Conservation (phyloP, 2,797 vertebrate species). For the Martes flavigula region DNA sequence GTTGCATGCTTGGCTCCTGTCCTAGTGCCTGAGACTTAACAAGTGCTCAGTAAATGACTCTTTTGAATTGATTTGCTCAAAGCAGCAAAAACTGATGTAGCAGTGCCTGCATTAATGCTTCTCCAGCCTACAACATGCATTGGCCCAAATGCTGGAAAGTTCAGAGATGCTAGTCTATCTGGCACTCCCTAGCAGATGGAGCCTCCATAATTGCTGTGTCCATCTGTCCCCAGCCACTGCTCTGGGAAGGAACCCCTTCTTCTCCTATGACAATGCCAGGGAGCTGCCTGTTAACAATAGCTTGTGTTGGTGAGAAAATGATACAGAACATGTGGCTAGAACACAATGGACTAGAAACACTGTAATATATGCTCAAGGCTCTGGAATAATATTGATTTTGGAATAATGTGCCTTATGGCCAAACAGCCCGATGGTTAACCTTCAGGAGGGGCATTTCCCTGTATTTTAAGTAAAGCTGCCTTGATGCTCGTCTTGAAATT, state of each 20-base stretch:
- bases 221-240: neutral
- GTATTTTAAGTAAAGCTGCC: neutral
- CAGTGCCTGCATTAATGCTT: neutral
- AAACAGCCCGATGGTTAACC: neutral
- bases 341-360: neutral
- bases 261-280: neutral
- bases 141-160: neutral
- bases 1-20: neutral
- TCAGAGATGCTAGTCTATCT: neutral
- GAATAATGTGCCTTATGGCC: conserved; percentile 24
- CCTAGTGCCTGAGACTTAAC: neutral
- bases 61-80: neutral
- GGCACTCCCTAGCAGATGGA: neutral
- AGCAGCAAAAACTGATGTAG: neutral
- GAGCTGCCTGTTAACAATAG: neutral
- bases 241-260: neutral
- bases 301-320: neutral
- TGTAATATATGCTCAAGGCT: neutral
- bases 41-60: neutral
- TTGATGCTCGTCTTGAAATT: conserved; percentile 14
- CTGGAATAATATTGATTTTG: neutral
- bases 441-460: neutral
- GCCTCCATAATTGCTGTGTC: neutral
- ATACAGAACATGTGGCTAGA: neutral
- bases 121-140: neutral